phyloP scores from a whole-genome alignment of 92 coral and sea anemone species.

The Paragorgia papillata region DNA sequence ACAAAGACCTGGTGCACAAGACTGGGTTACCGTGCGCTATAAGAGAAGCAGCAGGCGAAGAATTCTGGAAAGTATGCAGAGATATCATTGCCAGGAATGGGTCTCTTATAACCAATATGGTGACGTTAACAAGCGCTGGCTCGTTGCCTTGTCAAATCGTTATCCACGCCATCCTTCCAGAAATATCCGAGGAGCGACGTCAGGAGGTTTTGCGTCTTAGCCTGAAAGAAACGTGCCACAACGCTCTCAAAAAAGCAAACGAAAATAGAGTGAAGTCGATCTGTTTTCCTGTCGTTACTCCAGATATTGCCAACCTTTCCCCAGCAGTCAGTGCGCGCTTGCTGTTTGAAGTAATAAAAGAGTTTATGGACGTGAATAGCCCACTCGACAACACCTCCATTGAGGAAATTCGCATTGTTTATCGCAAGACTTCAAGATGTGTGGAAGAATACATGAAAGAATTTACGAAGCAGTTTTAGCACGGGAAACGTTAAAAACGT shows the following conservation, averaged over 20 bases:
- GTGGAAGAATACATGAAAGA: slow-evolving; percentile 3
- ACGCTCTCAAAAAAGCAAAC: neutral
- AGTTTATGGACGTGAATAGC: neutral
- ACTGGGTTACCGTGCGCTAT: slow-evolving; percentile 7
- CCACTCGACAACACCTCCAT: neutral
- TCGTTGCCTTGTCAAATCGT: slow-evolving; percentile 59
- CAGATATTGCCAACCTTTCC: slow-evolving; percentile 8
- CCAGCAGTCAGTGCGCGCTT: slow-evolving; percentile 1
- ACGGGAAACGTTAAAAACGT: neutral
- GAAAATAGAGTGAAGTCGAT: neutral
- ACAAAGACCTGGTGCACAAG: slow-evolving; percentile 5
- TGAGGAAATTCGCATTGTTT: slow-evolving; percentile 6
- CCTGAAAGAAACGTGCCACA: neutral
- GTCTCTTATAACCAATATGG: neutral
- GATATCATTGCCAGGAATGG: slow-evolving; percentile 10
- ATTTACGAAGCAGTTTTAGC: neutral
- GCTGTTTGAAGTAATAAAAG: neutral
- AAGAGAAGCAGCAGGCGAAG: slow-evolving; percentile 6
- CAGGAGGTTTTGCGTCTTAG: neutral
- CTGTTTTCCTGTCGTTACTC: neutral
- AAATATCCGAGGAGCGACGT: neutral
- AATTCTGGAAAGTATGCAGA: slow-evolving; percentile 2
- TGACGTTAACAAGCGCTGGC: slow-evolving; percentile 42
- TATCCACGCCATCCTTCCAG: slow-evolving; percentile 68
- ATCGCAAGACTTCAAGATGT: neutral